Evolutionary conservation across 2,888 invertebrate species (phyloP).

Genomic region (Sesia bembeciformis): DNA sequence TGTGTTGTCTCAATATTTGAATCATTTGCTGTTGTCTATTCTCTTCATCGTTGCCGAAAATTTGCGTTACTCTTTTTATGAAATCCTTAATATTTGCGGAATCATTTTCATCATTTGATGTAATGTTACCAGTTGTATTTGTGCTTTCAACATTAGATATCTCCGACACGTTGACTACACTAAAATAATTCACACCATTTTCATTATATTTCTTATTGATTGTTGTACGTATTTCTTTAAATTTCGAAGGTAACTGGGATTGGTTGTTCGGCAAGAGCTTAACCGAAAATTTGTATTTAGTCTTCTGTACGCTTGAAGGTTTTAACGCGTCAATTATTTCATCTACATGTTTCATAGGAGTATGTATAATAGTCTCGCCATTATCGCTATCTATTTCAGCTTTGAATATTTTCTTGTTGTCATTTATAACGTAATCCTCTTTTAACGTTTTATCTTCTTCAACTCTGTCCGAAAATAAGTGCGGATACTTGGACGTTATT

Average conservation of each 20-base stretch:
- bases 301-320: background rate
- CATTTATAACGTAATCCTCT: slow-evolving; percentile 15
- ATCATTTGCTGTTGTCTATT: slow-evolving; percentile 31
- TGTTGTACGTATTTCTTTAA: slow-evolving; percentile 54
- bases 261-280: slow-evolving; percentile 51
- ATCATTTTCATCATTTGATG: no score
- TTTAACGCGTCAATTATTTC: slow-evolving; percentile 23
- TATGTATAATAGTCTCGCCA: slow-evolving; percentile 2
- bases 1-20: slow-evolving; percentile 32
- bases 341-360: slow-evolving; percentile 15
- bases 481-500: slow-evolving; percentile 51
- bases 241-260: slow-evolving; percentile 29
- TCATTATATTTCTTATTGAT: slow-evolving; percentile 56
- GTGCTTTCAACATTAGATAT: slow-evolving; percentile 46
- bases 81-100: no score
- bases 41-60: background rate
- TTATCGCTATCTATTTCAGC: slow-evolving; percentile 1
- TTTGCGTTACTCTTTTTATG: background rate
- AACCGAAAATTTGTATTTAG: slow-evolving; percentile 43
- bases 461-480: slow-evolving; percentile 30
- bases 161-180: slow-evolving; percentile 52
- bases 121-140: slow-evolving; percentile 16
- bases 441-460: slow-evolving; percentile 33
- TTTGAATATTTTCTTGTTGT: slow-evolving; percentile 2
- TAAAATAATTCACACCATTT: slow-evolving; percentile 43